Conservation (phyloP, 2,113 vertebrate species). For the Sinosuthora webbiana region DNA sequence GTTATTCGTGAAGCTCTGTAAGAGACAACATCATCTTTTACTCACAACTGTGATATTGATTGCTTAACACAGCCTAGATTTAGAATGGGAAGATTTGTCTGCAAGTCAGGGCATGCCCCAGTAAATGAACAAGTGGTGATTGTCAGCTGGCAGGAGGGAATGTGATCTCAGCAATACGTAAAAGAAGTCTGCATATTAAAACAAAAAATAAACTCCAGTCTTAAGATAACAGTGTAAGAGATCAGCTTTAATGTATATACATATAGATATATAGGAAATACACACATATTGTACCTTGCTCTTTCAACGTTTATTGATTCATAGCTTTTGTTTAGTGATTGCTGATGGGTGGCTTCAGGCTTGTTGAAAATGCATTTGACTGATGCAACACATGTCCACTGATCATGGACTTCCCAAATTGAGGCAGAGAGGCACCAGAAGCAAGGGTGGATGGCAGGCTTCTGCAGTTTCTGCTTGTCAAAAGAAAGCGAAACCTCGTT, state of each 20-base stretch:
- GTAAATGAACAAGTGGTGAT: background rate
- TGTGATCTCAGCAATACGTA: background rate
- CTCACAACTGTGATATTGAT: background rate
- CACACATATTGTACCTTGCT: background rate
- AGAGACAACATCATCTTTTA: background rate
- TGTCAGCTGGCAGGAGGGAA: background rate
- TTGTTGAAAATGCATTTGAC: background rate
- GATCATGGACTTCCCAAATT: background rate
- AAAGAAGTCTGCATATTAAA: background rate
- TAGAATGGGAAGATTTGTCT: background rate
- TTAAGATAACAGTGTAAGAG: background rate
- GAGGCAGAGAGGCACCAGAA: background rate
- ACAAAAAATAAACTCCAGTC: background rate
- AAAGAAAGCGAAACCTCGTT: background rate
- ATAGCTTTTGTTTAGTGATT: background rate
- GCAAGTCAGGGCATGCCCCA: background rate
- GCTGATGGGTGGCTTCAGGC: background rate
- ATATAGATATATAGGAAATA: background rate
- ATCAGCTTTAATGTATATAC: background rate
- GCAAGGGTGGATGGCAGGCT: background rate
- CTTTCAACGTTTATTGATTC: background rate
- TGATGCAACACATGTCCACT: background rate
- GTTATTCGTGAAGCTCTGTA: background rate
- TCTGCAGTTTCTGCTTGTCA: background rate
- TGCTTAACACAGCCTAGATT: background rate